phyloP scores from a whole-genome alignment of 2,888 invertebrate genomes.

The Thera obeliscata region DNA sequence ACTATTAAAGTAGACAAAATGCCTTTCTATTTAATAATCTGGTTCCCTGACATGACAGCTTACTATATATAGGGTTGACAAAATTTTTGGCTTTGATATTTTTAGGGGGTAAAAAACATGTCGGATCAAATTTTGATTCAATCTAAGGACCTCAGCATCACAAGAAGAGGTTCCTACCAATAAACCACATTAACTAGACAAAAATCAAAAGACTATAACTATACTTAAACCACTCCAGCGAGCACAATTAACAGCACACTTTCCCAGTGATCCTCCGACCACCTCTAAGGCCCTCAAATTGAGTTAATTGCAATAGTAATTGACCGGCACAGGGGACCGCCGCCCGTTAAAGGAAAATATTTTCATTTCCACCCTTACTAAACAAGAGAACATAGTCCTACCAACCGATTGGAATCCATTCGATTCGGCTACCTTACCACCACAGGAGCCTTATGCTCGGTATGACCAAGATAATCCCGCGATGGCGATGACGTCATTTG shows the following conservation, averaged over 20 bases:
- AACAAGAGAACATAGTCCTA: constrained; percentile 11
- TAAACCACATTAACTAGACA: neutral
- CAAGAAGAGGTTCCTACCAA: too few relatives aligned
- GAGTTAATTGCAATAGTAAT: constrained; percentile 78
- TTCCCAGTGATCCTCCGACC: constrained; percentile 63
- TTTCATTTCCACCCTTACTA: constrained; percentile 53
- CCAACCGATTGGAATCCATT: neutral
- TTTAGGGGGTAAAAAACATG: too few relatives aligned
- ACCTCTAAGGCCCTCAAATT: constrained; percentile 69
- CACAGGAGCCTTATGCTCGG: too few relatives aligned
- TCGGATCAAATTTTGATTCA: too few relatives aligned
- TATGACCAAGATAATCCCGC: too few relatives aligned
- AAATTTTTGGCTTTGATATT: too few relatives aligned
- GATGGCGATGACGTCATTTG: too few relatives aligned
- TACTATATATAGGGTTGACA: too few relatives aligned
- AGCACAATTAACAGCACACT: constrained; percentile 60
- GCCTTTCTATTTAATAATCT: too few relatives aligned
- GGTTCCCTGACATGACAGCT: too few relatives aligned
- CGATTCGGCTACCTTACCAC: constrained; percentile 3
- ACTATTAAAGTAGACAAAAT: too few relatives aligned
- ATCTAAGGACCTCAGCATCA: too few relatives aligned
- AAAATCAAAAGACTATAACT: constrained; percentile 32
- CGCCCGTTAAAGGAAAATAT: constrained; percentile 76
- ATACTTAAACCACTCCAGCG: constrained; percentile 42
- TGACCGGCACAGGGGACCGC: constrained; percentile 63